Percentiles rank a stretch among this genome's conserved stretches.
phyloP scores from a whole-genome alignment of 2,888 invertebrate genomes.

The Ramazzottius varieornatus region DNA sequence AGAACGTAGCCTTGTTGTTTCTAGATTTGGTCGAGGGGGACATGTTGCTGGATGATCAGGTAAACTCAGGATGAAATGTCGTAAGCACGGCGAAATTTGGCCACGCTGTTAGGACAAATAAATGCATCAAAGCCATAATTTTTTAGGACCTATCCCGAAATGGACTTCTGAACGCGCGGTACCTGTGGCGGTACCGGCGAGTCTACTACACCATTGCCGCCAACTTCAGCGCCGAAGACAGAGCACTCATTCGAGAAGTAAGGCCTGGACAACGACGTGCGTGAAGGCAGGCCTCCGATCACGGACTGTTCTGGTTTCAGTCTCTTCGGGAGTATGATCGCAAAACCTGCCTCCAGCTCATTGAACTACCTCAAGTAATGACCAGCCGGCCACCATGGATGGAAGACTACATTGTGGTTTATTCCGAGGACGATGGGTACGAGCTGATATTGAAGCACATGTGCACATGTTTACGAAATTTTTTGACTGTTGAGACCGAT shows the following conservation, averaged over 20 bases:
- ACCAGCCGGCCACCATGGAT: background rate
- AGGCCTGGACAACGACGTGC: background rate
- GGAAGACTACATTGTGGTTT: background rate
- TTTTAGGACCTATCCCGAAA: background rate
- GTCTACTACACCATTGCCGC: background rate
- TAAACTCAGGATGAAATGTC: background rate
- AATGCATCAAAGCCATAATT: background rate
- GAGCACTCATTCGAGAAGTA: background rate
- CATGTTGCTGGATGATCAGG: background rate
- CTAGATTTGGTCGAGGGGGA: background rate
- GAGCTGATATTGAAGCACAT: too few relatives aligned
- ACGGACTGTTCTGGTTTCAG: too few relatives aligned
- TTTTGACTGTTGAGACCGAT: background rate
- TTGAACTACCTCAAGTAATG: background rate
- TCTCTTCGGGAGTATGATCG: background rate
- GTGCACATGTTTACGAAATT: too few relatives aligned
- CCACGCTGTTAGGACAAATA: background rate
- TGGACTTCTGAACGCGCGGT: background rate
- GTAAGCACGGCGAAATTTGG: background rate
- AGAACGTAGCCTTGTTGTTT: too few relatives aligned
- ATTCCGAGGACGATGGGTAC: background rate
- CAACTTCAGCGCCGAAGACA: background rate
- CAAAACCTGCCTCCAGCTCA: background rate
- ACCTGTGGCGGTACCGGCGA: background rate
- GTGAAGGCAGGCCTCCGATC: too few relatives aligned